Conservation (phyloP, 35 echinoderm and acorn worm species). For the Ophiothrix spiculata region DNA sequence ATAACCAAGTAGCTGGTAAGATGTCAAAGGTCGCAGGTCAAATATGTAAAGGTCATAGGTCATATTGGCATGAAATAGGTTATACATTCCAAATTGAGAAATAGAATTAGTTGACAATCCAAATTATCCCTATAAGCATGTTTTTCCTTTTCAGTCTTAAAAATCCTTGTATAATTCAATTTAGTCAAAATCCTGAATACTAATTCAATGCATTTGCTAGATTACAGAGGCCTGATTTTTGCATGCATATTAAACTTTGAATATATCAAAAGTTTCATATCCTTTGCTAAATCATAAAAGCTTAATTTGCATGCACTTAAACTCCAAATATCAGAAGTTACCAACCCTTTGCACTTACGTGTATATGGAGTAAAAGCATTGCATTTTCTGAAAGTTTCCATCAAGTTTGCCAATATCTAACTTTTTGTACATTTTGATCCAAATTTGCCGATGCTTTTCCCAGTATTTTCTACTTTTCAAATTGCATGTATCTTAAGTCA, state of each 20-base stretch:
- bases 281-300: background rate
- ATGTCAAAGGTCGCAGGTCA: background rate
- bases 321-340: too few relatives aligned
- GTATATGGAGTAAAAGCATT: background rate
- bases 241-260: too few relatives aligned
- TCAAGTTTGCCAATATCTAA: background rate
- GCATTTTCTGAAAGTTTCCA: background rate
- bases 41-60: background rate
- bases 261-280: background rate
- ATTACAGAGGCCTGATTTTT: too few relatives aligned
- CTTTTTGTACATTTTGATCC: background rate
- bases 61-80: background rate
- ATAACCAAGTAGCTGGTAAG: conserved; percentile 93
- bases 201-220: too few relatives aligned
- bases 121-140: too few relatives aligned
- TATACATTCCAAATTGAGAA: too few relatives aligned
- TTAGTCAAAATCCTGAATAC: too few relatives aligned
- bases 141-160: too few relatives aligned
- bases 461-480: background rate
- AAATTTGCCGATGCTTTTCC: background rate
- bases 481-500: too few relatives aligned
- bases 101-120: too few relatives aligned
- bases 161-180: too few relatives aligned
- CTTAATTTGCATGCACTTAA: background rate
- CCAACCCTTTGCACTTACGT: background rate